These are phyloP conservation scores for Strigamia maritima DNA, from an alignment of 2,888 invertebrate genomes.

Conservation along the genomic window DNA sequence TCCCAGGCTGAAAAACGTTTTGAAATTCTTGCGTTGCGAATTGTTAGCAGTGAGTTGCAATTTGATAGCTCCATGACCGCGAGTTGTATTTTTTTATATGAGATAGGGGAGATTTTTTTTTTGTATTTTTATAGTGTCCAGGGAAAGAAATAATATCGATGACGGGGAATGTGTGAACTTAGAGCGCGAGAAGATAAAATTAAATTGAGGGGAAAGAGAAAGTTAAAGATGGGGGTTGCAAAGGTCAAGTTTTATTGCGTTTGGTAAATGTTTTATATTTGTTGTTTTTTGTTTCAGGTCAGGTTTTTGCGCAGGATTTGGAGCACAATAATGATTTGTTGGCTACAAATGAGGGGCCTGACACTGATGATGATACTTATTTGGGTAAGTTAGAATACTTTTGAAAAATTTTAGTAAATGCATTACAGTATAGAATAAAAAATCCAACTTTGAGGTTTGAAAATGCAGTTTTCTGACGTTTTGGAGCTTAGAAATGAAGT, in stretches of 20 bases:
- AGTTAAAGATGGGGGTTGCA: too few species aligned
- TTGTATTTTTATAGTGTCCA: not conserved
- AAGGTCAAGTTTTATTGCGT: too few species aligned
- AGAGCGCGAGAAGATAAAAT: not conserved
- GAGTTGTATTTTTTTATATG: not conserved
- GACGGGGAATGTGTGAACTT: not conserved
- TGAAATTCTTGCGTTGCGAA: constrained; percentile 15
- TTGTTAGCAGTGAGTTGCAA: constrained; percentile 13
- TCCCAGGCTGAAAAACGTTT: constrained; percentile 16
- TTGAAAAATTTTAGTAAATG: too few species aligned
- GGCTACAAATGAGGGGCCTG: constrained; percentile 76
- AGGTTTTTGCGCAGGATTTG: constrained; percentile 72
- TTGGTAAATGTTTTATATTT: too few species aligned
- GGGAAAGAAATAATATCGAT: not conserved
- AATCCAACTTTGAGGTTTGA: too few species aligned
- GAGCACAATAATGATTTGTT: constrained; percentile 67
- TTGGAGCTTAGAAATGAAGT: too few species aligned
- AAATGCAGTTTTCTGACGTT: too few species aligned
- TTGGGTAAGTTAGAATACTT: constrained; percentile 51
- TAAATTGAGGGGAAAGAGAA: not conserved
- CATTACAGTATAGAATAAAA: too few species aligned
- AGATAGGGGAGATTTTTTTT: not conserved
- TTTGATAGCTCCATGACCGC: not conserved
- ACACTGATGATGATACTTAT: constrained; percentile 82
- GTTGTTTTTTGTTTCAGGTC: constrained; percentile 61